phyloP scores from a whole-genome alignment of 1,140 invertebrate species.

The Pseudomyrmex concolor region DNA sequence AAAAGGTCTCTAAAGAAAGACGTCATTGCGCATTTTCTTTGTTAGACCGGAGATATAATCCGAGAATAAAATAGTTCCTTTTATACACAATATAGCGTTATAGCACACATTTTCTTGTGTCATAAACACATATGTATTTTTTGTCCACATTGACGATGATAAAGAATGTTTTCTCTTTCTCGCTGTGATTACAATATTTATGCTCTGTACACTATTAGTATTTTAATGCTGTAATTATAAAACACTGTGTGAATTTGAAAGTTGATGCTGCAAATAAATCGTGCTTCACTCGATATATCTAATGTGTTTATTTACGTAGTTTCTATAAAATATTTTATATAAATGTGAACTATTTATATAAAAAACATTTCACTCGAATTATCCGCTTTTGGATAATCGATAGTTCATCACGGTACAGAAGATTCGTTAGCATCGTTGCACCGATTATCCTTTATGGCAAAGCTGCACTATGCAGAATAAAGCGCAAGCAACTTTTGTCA shows the following conservation, averaged over 20 bases:
- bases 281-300: not conserved
- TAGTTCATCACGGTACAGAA: slow-evolving; percentile 64
- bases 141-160: not conserved
- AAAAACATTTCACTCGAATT: slow-evolving; percentile 5
- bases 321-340: too few species aligned
- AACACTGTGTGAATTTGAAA: not conserved
- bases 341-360: not conserved
- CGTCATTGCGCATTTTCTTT: slow-evolving; percentile 16
- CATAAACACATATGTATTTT: slow-evolving; percentile 49
- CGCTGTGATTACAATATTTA: not conserved
- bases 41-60: not conserved
- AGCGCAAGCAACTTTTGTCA: slow-evolving; percentile 53
- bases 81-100: not conserved
- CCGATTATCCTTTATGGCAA: slow-evolving; percentile 67
- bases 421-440: slow-evolving; percentile 68
- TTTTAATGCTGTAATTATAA: too few species aligned
- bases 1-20: not conserved
- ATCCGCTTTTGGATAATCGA: slow-evolving; percentile 63
- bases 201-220: too few species aligned
- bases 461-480: slow-evolving; percentile 47
- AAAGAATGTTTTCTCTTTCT: too few species aligned
- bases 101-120: slow-evolving; percentile 4
- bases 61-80: not conserved
- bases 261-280: not conserved
- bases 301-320: not conserved